These are phyloP conservation scores for Scarus forsteni DNA, from an alignment of 2,797 vertebrate genomes.

Conservation along the genomic window DNA sequence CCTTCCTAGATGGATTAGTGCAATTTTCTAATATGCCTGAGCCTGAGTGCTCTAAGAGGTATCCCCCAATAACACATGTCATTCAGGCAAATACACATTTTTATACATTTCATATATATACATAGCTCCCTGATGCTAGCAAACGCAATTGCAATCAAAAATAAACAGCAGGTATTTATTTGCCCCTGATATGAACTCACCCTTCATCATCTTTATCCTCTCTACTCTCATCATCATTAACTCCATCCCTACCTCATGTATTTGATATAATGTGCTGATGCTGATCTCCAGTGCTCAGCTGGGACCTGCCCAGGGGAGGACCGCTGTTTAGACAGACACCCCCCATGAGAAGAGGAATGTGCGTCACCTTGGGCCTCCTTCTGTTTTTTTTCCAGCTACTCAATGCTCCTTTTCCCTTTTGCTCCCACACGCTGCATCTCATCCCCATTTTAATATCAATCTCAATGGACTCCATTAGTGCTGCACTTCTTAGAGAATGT, in stretches of 20 bases:
- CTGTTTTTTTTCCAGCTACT: constrained; percentile 47
- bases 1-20: no score
- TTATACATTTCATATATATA: no score
- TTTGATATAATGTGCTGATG: constrained; percentile 75
- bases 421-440: constrained; percentile 41
- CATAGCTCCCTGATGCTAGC: no score
- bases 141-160: no score
- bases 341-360: constrained; percentile 67
- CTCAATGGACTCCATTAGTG: constrained; percentile 80
- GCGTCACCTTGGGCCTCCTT: constrained; percentile 73
- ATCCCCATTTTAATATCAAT: constrained; percentile 79
- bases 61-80: no score
- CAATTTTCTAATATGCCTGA: no score
- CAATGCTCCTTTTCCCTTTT: constrained; percentile 25
- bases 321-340: constrained; percentile 67
- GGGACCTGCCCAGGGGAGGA: constrained; percentile 62
- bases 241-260: constrained; percentile 50
- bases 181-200: constrained; percentile 58
- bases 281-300: constrained; percentile 61
- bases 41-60: no score
- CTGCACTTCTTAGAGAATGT: constrained; percentile 72
- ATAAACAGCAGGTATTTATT: no score
- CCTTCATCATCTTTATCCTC: constrained; percentile 65
- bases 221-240: constrained; percentile 62
- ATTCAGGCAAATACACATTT: no score